Evolutionary conservation across 2,113 vertebrate species (phyloP).

Genomic region (Oreotrochilus melanogaster): DNA sequence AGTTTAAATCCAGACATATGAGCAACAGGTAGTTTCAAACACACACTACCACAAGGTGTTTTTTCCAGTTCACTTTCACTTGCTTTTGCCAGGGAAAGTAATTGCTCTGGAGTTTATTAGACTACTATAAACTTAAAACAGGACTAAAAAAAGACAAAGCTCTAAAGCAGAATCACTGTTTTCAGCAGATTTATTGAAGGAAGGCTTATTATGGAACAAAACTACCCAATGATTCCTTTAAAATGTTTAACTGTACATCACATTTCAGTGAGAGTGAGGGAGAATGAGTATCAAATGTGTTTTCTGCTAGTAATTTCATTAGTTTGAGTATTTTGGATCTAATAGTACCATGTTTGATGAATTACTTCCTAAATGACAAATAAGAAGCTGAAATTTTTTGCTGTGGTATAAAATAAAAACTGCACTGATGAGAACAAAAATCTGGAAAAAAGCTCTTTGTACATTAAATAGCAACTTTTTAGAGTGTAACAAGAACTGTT

Average conservation of each 20-base stretch:
- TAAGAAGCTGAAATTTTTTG: neutral
- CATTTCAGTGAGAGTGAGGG: neutral
- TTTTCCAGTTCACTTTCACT: conserved; percentile 11
- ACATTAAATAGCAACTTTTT: conserved; percentile 1
- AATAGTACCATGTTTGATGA: neutral
- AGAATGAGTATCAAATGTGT: neutral
- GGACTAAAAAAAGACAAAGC: conserved; percentile 46
- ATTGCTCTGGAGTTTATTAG: conserved; percentile 51
- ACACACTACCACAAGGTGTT: neutral
- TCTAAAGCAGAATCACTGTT: neutral
- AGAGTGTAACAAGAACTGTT: neutral
- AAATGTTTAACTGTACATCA: neutral
- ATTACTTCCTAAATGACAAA: conserved; percentile 25
- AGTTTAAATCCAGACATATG: neutral
- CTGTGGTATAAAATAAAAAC: conserved; percentile 20
- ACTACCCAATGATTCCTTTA: neutral
- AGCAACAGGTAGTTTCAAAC: neutral
- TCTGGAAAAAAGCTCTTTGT: conserved; percentile 23
- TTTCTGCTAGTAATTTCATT: neutral
- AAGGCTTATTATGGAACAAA: neutral
- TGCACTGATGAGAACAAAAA: conserved; percentile 20
- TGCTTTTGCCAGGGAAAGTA: conserved; percentile 24
- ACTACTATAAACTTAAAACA: neutral
- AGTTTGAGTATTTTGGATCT: neutral
- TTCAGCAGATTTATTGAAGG: conserved; percentile 1